phyloP scores from a whole-genome alignment of 1,140 invertebrate genomes.

The Episyrphus balteatus region DNA sequence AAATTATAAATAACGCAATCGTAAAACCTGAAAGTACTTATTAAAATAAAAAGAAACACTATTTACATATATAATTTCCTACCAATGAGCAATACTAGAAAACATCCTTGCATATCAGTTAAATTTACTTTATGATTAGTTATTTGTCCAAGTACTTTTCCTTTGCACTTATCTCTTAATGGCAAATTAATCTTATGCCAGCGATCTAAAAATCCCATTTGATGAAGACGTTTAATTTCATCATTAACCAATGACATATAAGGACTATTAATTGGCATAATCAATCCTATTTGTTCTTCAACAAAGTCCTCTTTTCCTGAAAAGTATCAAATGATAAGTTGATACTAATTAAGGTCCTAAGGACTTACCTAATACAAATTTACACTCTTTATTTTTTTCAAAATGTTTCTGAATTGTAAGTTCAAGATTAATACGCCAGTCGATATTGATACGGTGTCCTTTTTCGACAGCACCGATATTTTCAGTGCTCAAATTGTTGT shows the following conservation, averaged over 20 bases:
- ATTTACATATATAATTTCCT: background rate
- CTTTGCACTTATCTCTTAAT: constrained; percentile 62
- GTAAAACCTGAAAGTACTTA: constrained; percentile 15
- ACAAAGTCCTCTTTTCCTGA: constrained; percentile 62
- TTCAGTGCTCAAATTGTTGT: constrained; percentile 36
- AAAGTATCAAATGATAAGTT: constrained; percentile 7
- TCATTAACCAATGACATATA: constrained; percentile 55
- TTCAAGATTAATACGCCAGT: constrained; percentile 65
- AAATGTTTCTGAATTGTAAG: constrained; percentile 36
- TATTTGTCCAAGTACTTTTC: constrained; percentile 47
- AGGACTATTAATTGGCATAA: constrained; percentile 59
- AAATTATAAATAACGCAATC: constrained; percentile 12
- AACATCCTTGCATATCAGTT: constrained; percentile 76
- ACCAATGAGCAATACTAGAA: constrained; percentile 25
- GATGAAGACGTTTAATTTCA: constrained; percentile 63
- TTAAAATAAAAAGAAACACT: background rate
- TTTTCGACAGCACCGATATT: constrained; percentile 48
- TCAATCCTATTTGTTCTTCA: constrained; percentile 65
- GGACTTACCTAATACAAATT: constrained; percentile 19
- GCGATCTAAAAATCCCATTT: constrained; percentile 71
- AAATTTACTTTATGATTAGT: constrained; percentile 76
- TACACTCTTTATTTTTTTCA: constrained; percentile 28
- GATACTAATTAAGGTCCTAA: background rate
- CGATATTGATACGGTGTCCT: constrained; percentile 62
- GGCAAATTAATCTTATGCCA: constrained; percentile 71